A percentile compares a stretch with the other conserved stretches of the same genome.
These are phyloP conservation scores for Lasius fuliginosus DNA, from an alignment of 2,888 invertebrate genomes.

Conservation along the genomic window DNA sequence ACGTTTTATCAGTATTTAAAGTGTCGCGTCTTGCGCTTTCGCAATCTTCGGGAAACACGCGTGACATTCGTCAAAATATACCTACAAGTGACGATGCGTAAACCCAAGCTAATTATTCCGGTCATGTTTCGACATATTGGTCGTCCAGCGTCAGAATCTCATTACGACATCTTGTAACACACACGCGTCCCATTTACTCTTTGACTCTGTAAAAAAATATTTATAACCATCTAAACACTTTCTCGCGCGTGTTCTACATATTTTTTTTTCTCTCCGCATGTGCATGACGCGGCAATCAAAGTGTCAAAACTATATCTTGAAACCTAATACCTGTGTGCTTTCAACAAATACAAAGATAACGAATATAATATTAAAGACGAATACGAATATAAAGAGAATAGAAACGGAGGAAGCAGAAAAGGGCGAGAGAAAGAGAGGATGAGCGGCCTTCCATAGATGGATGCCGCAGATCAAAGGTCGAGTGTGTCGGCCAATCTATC, in stretches of 20 bases:
- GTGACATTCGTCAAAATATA: constrained; percentile 51
- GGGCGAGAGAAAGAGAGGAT: neutral
- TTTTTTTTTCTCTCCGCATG: neutral
- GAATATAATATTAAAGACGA: neutral
- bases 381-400: neutral
- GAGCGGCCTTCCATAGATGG: neutral
- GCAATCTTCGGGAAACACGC: constrained; percentile 32
- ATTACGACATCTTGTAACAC: constrained; percentile 28
- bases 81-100: constrained; percentile 21
- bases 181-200: neutral
- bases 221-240: neutral
- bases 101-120: constrained; percentile 25
- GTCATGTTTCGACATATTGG: constrained; percentile 7
- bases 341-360: neutral
- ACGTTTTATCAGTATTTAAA: constrained; percentile 32
- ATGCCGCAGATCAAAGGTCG: constrained; percentile 27
- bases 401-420: neutral
- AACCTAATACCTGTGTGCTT: neutral
- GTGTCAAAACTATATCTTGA: neutral
- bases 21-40: constrained; percentile 38
- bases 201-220: constrained; percentile 1
- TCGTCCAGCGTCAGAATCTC: neutral
- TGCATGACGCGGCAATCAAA: neutral
- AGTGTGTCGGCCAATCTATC: neutral
- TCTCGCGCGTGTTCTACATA: neutral